Evolutionary conservation across 1,140 invertebrate species (phyloP).

Genomic region (Drosophila equinoxialis): DNA sequence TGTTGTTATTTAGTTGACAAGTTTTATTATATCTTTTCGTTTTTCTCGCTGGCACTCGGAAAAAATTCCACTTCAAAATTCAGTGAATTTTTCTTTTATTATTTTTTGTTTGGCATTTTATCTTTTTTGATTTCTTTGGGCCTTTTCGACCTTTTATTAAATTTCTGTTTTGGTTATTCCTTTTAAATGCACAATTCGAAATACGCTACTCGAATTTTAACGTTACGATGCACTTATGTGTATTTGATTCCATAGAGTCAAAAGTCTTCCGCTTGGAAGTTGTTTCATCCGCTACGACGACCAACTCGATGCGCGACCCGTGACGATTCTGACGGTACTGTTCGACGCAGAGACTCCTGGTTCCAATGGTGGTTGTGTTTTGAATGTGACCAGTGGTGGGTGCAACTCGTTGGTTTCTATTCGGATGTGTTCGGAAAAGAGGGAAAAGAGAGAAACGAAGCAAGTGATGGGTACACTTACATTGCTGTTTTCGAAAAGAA

Average conservation of each 20-base stretch:
- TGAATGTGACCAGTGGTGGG: too few relatives aligned
- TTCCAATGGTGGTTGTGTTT: too few relatives aligned
- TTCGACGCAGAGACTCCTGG: too few relatives aligned
- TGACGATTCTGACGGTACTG: slow-evolving; percentile 72
- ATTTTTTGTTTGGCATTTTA: slow-evolving; percentile 20
- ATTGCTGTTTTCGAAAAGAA: too few relatives aligned
- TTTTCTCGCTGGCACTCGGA: slow-evolving; percentile 39
- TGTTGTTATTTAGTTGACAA: slow-evolving; percentile 10
- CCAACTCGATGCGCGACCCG: slow-evolving; percentile 67
- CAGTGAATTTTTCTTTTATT: slow-evolving; percentile 21
- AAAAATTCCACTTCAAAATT: slow-evolving; percentile 26
- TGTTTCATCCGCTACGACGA: slow-evolving; percentile 55
- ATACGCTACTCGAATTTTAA: slow-evolving; percentile 21
- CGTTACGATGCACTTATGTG: slow-evolving; percentile 42
- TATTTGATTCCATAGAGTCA: slow-evolving; percentile 28
- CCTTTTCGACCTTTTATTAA: background rate
- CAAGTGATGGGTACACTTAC: too few relatives aligned
- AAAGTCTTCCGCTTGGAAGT: slow-evolving; percentile 42
- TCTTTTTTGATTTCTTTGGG: background rate
- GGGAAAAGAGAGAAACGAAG: too few relatives aligned
- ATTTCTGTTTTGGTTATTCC: background rate
- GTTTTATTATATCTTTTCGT: slow-evolving; percentile 15
- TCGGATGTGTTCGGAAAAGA: too few relatives aligned
- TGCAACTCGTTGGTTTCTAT: too few relatives aligned
- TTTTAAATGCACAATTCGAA: slow-evolving; percentile 27